These are phyloP conservation scores for Lochmaea capreae DNA, from an alignment of 2,888 invertebrate species.

Conservation along the genomic window DNA sequence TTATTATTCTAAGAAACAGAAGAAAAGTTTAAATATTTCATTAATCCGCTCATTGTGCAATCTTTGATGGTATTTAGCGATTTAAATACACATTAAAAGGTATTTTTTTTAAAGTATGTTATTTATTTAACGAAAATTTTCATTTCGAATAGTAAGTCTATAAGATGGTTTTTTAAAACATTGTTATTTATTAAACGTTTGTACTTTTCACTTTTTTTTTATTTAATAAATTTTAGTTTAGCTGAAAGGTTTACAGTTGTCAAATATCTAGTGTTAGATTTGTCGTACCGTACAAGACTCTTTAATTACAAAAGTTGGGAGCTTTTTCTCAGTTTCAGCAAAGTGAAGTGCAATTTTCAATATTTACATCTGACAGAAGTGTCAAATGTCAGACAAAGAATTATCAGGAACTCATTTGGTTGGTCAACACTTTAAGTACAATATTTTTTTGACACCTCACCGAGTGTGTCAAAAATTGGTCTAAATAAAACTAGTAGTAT, in stretches of 20 bases:
- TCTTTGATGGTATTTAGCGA: background rate
- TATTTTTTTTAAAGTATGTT: background rate
- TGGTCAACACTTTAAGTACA: too few species aligned
- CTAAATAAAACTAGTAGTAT: too few species aligned
- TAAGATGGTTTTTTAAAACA: background rate
- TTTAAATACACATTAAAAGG: background rate
- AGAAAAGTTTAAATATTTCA: background rate
- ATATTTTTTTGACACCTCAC: too few species aligned
- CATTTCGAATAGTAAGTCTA: background rate
- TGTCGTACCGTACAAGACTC: too few species aligned
- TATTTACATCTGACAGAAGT: too few species aligned
- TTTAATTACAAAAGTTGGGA: too few species aligned
- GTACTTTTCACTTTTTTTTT: background rate
- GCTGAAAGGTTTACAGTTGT: background rate
- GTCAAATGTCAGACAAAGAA: too few species aligned
- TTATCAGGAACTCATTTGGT: too few species aligned
- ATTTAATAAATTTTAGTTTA: background rate
- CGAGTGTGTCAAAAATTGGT: too few species aligned
- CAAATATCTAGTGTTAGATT: too few species aligned
- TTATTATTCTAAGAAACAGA: constrained; percentile 32
- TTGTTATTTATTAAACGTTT: constrained; percentile 8
- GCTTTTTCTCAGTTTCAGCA: too few species aligned
- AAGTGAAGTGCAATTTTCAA: too few species aligned
- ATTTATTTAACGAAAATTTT: background rate
- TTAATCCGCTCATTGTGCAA: constrained; percentile 16